These are phyloP conservation scores for Phacellophora camtschatica DNA, from an alignment of 30 jellyfish, hydroid and myxozoan species.

Conservation along the genomic window DNA sequence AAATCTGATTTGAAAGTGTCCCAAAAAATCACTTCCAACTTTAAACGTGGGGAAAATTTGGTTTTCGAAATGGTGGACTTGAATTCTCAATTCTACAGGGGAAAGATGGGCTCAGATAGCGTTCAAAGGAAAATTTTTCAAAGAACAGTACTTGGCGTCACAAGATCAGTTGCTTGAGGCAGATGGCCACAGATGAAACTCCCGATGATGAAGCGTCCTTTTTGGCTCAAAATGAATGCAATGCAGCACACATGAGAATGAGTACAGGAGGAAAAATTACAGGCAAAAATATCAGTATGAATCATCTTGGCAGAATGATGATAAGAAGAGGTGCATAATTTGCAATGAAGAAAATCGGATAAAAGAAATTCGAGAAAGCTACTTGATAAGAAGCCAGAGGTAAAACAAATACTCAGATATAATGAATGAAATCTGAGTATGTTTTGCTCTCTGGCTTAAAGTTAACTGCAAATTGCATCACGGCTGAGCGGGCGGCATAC, in stretches of 20 bases:
- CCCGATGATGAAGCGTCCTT: constrained; percentile 7
- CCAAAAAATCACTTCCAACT: too few relatives aligned
- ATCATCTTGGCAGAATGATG: constrained; percentile 38
- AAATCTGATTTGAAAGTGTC: too few relatives aligned
- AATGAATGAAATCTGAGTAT: background rate
- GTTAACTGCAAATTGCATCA: constrained; percentile 23
- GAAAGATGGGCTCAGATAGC: constrained; percentile 30
- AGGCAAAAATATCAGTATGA: constrained; percentile 28
- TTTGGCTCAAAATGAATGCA: constrained; percentile 12
- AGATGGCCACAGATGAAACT: constrained; percentile 31
- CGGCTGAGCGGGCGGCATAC: constrained; percentile 17
- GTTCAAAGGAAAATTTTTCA: constrained; percentile 23
- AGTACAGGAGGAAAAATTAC: constrained; percentile 37
- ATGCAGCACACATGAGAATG: constrained; percentile 7
- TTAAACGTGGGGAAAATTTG: too few relatives aligned
- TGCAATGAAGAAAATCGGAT: constrained; percentile 9
- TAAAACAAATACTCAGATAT: background rate
- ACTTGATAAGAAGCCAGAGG: too few relatives aligned
- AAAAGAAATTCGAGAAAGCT: too few relatives aligned
- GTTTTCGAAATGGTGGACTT: constrained; percentile 27
- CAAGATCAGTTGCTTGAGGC: constrained; percentile 36
- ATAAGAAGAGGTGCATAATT: constrained; percentile 31
- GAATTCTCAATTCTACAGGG: constrained; percentile 32
- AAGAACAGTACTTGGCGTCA: constrained; percentile 47
- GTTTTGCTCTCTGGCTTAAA: background rate